Evolutionary conservation across 2,113 vertebrate species (phyloP).

Genomic region (Meriones unguiculatus): DNA sequence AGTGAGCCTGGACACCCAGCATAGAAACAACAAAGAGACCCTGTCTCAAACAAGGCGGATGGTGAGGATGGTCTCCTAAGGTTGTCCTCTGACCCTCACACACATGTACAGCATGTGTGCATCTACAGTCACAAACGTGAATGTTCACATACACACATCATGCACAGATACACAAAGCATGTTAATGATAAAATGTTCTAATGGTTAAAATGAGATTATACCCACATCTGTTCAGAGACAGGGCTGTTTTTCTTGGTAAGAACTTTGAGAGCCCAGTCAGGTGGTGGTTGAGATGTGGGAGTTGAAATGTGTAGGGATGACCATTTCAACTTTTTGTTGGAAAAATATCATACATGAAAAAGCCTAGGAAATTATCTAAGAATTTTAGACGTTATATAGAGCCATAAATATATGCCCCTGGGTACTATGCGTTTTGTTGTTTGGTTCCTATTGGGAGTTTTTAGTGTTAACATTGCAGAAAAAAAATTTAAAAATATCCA

Average conservation of each 20-base stretch:
- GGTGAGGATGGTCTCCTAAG: neutral
- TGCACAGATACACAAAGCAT: neutral
- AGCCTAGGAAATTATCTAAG: neutral
- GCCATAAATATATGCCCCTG: neutral
- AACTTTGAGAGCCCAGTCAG: neutral
- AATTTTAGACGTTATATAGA: neutral
- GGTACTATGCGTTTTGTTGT: neutral
- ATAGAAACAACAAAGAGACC: neutral
- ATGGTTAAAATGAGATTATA: neutral
- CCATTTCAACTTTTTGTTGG: neutral
- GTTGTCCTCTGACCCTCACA: neutral
- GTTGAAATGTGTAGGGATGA: neutral
- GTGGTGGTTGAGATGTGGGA: neutral
- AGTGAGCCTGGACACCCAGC: no score
- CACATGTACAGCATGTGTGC: no score
- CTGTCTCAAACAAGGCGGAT: no score
- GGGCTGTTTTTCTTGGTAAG: neutral
- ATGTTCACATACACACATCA: neutral
- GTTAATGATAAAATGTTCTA: neutral
- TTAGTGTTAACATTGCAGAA: neutral
- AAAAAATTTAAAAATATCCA: neutral
- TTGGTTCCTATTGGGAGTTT: neutral
- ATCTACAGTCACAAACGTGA: neutral
- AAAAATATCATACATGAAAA: constrained; percentile 1
- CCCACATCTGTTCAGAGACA: neutral